phyloP scores from a whole-genome alignment of 2,113 vertebrate genomes.

The Sprattus sprattus region DNA sequence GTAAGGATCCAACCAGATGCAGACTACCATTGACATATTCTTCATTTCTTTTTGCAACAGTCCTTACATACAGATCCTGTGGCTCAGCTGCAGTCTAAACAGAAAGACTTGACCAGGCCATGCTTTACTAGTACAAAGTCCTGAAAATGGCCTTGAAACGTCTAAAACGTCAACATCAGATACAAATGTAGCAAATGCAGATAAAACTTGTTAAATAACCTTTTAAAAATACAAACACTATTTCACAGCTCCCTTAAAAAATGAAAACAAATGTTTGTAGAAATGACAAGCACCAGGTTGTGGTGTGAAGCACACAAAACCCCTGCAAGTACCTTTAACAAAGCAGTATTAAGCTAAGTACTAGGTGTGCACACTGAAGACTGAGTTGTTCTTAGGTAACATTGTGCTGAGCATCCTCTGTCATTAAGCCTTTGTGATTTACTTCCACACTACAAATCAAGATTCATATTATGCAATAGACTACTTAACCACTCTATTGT shows the following conservation, averaged over 20 bases:
- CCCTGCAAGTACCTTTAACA: conserved; percentile 9
- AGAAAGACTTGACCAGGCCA: not conserved
- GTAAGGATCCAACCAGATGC: not conserved
- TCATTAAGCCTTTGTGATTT: not conserved
- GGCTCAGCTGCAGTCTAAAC: not conserved
- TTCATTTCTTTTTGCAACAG: not conserved
- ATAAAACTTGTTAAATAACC: not conserved
- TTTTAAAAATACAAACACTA: conserved; percentile 3
- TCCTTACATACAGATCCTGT: conserved; percentile 4
- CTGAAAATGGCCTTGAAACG: not conserved
- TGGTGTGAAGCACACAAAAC: not conserved
- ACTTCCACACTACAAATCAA: not conserved
- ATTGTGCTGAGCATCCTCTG: not conserved
- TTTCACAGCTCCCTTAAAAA: conserved; percentile 7
- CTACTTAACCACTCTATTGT: not conserved
- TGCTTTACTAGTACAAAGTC: not conserved
- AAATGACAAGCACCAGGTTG: conserved; percentile 18
- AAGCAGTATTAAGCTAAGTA: not conserved
- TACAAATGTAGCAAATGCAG: not conserved
- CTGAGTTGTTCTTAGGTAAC: not conserved
- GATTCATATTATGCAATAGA: not conserved
- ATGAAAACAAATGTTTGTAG: conserved; percentile 2
- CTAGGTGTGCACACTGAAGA: not conserved
- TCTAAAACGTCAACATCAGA: not conserved
- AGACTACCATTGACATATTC: not conserved